Evolutionary conservation across 2,888 invertebrate species (phyloP), one percentile per base, ranked within the genome.

Genomic region (Belgica antarctica): DNA sequence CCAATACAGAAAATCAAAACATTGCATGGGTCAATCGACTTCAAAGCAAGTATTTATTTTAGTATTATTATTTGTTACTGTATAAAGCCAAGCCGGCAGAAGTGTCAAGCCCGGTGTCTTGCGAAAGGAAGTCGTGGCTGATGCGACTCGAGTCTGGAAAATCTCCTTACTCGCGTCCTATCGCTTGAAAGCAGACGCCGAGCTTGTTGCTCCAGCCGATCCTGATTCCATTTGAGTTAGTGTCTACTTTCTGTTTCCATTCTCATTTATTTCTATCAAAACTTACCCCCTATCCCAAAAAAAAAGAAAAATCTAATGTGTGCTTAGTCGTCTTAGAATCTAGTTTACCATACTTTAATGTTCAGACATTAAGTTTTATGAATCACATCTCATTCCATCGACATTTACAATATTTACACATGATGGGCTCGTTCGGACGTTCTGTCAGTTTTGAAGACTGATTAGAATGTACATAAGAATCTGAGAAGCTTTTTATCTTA

Each of bases 21-120:
- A 34, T 41, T 61, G 70, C 70, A 73, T 75, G 75, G 75, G 75
- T 75, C 73, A 75, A 76, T 75, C 78, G 79, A 78, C 78, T 80
- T 77, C 76, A 76, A 77, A 80, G 80, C 79, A 79, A 80, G 80
- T 80, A 79, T 78, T 77, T 74, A 74, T 75, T 73, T 75, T 34
- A 22, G 24, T 34, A 34, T 69, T 69, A 46, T 69, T 10, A 36
- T 62, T 62, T 62, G 34, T 52, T 52, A 52, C n/a, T n/a, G n/a
- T n/a, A n/a, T n/a, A n/a, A n/a, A n/a, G n/a, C n/a, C n/a, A n/a
- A n/a, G n/a, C n/a, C n/a, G n/a, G n/a, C n/a, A n/a, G n/a, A n/a
- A n/a, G n/a, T n/a, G n/a, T n/a, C n/a, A n/a, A n/a, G n/a, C n/a
- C n/a, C n/a, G n/a, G n/a, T n/a, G n/a, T n/a, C n/a, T n/a, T n/a